Base-by-base conservation (phyloP, 2,797 vertebrate species). In the Phylloscopus collybita region DNA sequence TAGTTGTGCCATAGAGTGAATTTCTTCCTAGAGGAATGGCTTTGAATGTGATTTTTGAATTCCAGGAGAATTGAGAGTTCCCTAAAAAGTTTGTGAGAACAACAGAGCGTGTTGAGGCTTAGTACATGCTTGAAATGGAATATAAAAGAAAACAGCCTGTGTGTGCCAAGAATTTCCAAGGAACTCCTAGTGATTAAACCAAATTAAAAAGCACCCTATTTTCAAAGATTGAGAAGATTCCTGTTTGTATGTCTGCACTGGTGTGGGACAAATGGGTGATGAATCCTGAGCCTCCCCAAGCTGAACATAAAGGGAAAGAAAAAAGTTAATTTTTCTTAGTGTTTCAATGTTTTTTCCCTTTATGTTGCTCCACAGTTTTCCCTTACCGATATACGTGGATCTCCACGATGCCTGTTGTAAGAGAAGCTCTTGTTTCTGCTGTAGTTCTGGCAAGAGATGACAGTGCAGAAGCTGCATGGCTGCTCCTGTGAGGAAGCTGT, bases 371-470 rank as follows among this genome's bases (percentile, higher is more conserved):
- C 1, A 0, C 49, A 9, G 8, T 20, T 95, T 91, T 70, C 61
- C 9, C 23, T 70, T 79, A 25, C 7, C 8, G 16, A 8, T 87
- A 10, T 0, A 0, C 1, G 4, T 59, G 21, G 5, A 61, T 85
- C 38, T 69, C 72, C 27, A 10, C 1, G 4, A 45, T 71, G 40
- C 16, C 27, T 83, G 11, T 18, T 76, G 34, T 9, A 66, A 72
- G 80, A 81, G 51, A 66, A 79, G 3, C 32, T 69, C 7, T 47
- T 42, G 38, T 56, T 85, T 91, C 49, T 89, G 14, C 56, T 70
- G 32, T 66, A 51, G 50, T 80, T 89, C 15, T 64, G 61, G 72
- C 64, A 51, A 32, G 40, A 22, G 59, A 27, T 23, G 11, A 23
- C 27, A n/a, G 8, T 49, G 29, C 60, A 70, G 74, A 83, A 91